Conservation (phyloP, 2,797 vertebrate species). For the Margarornis squamiger region DNA sequence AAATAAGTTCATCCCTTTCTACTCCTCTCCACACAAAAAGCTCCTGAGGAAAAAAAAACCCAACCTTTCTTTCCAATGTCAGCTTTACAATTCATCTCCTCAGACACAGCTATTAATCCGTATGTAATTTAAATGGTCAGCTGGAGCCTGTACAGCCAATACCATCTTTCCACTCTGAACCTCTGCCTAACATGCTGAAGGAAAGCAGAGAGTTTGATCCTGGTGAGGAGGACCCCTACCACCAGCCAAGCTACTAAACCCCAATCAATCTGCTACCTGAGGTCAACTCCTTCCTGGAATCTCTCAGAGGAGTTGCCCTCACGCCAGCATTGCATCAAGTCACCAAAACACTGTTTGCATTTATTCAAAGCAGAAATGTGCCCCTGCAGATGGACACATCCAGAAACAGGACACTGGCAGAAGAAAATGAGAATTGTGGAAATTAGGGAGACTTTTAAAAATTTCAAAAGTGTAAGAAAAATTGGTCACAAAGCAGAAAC, state of each 20-base stretch:
- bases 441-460: background rate
- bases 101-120: background rate
- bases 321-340: background rate
- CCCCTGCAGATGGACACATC: background rate
- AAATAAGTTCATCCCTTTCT: background rate
- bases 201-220: background rate
- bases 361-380: background rate
- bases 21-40: background rate
- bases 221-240: background rate
- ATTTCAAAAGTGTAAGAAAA: background rate
- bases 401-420: background rate
- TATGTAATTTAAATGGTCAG: background rate
- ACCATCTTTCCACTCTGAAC: background rate
- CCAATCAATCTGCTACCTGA: accelerated
- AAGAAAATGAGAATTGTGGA: background rate
- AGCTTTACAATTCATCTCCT: background rate
- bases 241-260: background rate
- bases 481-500: background rate
- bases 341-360: background rate
- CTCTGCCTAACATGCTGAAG: background rate
- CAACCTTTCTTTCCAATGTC: background rate
- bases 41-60: background rate
- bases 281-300: background rate
- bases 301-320: background rate
- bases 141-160: accelerated